These are phyloP conservation scores for Zygaena filipendulae DNA, from an alignment of 2,888 invertebrate species.

Conservation along the genomic window DNA sequence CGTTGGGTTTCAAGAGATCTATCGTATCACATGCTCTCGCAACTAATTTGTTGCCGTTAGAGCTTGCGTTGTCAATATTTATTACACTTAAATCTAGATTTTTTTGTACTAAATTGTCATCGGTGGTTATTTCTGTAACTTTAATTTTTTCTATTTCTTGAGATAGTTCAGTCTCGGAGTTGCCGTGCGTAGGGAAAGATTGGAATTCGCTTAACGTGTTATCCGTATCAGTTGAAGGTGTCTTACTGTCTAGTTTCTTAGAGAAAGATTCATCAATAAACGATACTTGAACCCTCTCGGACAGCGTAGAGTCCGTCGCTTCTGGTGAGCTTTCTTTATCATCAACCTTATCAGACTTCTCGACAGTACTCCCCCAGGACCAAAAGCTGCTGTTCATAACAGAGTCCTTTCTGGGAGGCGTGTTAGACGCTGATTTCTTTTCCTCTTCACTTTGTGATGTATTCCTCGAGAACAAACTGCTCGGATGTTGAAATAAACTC, in stretches of 20 bases:
- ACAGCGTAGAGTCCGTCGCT: constrained; percentile 53
- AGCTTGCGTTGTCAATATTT: constrained; percentile 26
- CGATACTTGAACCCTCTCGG: constrained; percentile 55
- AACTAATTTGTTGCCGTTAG: constrained; percentile 25
- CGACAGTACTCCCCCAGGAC: constrained; percentile 52
- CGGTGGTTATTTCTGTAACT: constrained; percentile 60
- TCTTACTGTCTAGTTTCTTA: constrained; percentile 51
- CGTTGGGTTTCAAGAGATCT: constrained; percentile 58
- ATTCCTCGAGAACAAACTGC: constrained; percentile 67
- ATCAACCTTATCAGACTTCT: constrained; percentile 24
- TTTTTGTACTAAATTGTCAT: constrained; percentile 61
- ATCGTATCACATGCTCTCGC: constrained; percentile 35
- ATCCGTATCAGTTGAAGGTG: constrained; percentile 58
- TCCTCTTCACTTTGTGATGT: constrained; percentile 41
- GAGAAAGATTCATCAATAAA: constrained; percentile 59
- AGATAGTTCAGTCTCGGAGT: constrained; percentile 24
- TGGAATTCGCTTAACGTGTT: constrained; percentile 58
- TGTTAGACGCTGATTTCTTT: constrained; percentile 43
- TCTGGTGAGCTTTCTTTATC: constrained; percentile 44
- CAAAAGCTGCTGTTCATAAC: constrained; percentile 54
- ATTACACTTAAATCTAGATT: constrained; percentile 55
- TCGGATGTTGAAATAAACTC: constrained; percentile 73
- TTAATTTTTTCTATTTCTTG: constrained; percentile 16
- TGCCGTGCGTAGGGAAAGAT: constrained; percentile 32
- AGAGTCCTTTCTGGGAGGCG: constrained; percentile 56